Conservation (phyloP, 30 jellyfish, hydroid and myxozoan genomes). For the Aurelia aurita region DNA sequence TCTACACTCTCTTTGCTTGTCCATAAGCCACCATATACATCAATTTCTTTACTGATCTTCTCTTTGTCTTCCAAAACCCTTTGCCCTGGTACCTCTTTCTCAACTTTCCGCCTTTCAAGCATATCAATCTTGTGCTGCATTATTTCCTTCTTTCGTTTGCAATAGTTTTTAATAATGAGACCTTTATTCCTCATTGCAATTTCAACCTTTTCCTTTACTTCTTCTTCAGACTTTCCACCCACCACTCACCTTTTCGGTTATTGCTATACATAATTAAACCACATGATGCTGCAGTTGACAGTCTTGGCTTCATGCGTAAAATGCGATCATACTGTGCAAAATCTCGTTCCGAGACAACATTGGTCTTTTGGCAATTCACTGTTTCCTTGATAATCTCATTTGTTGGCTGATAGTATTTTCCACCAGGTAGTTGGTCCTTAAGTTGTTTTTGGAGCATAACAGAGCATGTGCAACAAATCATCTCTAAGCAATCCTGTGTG, state of each 20-base stretch:
- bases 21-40: constrained; percentile 35
- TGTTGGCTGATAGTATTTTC: no score
- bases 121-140: constrained; percentile 3
- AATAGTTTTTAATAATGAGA: background rate
- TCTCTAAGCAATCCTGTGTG: no score
- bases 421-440: no score
- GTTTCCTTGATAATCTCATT: no score
- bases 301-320: no score
- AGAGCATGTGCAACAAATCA: no score
- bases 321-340: no score
- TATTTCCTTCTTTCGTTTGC: constrained; percentile 21
- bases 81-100: constrained; percentile 16
- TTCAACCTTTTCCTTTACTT: background rate
- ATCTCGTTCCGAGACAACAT: no score
- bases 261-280: constrained; percentile 19
- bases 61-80: background rate
- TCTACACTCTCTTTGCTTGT: constrained; percentile 14
- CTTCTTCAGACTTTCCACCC: constrained; percentile 24
- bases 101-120: constrained; percentile 22
- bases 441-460: no score
- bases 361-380: no score
- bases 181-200: constrained; percentile 18
- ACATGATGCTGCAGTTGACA: no score
- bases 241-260: constrained; percentile 54
- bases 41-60: constrained; percentile 22